Evolutionary conservation across 2,888 invertebrate genomes (phyloP), one percentile per base, ranked within the genome.

Genomic region (Eubasilissa splendida): DNA sequence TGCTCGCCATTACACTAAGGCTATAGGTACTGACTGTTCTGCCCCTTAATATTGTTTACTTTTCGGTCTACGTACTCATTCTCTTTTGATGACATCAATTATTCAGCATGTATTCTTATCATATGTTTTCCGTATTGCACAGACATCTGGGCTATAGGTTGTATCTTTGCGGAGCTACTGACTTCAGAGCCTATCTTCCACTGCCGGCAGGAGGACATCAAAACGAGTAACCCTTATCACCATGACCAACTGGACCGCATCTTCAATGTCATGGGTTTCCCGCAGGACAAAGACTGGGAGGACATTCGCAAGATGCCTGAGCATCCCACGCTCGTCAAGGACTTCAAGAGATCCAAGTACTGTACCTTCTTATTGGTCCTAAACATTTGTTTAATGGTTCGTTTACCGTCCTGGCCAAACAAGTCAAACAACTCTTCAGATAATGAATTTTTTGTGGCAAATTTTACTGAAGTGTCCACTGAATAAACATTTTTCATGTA

Each of bases 141-240:
- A 96, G 98, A 99, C 90, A 99, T 99, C 84, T 99, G 98, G 99
- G 99, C 99, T 0, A 99, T 99, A 87, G 99, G 99, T 1, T 99
- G 99, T 87, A 99, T 99, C 88, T 99, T 99, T 90, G 99, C 99
- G 0, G 99, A 99, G 88, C 90, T 99, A n/a, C 90, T 99, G 83
- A 99, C 99, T 0, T 99, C 98, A 0, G 99, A 99, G 88, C 99
- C 99, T 11, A 99, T 99, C 87, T 99, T 99, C 88, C 99, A 99
- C 87, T 99, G 99, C 89, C 94, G 99, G 7, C 99, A 99, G 90
- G 99, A 99, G 90, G 99, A 99, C 87, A 99, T 99, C 81, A 99
- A 99, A 89, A 99, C 99, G 0, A 98, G 97, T 86, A 99, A 99
- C 90, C 99, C 99, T 0, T 99, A 99, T 88, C 99, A 99, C 88